phyloP scores from a whole-genome alignment of 1,140 invertebrate genomes.

The Cheumatopsyche charites region DNA sequence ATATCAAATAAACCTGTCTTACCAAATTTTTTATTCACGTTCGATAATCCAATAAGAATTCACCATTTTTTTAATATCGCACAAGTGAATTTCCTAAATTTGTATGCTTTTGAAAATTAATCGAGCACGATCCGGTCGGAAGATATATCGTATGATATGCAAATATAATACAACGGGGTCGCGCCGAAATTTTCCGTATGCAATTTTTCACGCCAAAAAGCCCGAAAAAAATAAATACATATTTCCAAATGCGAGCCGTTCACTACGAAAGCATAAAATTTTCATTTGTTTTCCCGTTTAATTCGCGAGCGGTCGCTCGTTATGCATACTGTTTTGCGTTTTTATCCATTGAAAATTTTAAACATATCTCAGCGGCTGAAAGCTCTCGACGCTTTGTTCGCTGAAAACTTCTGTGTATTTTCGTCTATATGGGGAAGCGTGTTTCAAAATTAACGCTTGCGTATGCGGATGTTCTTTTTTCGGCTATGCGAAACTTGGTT shows the following conservation, averaged over 20 bases:
- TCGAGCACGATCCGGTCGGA: not conserved
- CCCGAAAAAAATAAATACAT: too few relatives aligned
- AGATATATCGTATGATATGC: not conserved
- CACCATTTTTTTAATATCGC: too few relatives aligned
- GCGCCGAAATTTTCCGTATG: conserved; percentile 9
- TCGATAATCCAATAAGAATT: too few relatives aligned
- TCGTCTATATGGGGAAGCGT: too few relatives aligned
- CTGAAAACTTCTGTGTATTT: not conserved
- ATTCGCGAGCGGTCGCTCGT: not conserved
- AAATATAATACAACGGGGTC: not conserved
- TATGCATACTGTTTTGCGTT: conserved; percentile 1
- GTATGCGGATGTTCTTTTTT: too few relatives aligned
- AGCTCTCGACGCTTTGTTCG: conserved; percentile 7
- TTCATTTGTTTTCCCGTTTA: conserved; percentile 12
- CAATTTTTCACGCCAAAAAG: not conserved
- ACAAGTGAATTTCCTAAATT: too few relatives aligned
- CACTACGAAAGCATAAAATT: conserved; percentile 1
- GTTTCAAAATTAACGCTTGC: too few relatives aligned
- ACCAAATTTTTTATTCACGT: too few relatives aligned
- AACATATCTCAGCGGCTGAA: conserved; percentile 12
- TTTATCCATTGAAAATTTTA: conserved; percentile 2
- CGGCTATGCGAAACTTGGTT: too few relatives aligned
- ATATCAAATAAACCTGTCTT: too few relatives aligned
- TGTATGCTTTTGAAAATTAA: conserved; percentile 7
- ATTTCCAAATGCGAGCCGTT: too few relatives aligned